phyloP scores from a whole-genome alignment of 2,888 invertebrate genomes.

The Azorinus chamasolen region DNA sequence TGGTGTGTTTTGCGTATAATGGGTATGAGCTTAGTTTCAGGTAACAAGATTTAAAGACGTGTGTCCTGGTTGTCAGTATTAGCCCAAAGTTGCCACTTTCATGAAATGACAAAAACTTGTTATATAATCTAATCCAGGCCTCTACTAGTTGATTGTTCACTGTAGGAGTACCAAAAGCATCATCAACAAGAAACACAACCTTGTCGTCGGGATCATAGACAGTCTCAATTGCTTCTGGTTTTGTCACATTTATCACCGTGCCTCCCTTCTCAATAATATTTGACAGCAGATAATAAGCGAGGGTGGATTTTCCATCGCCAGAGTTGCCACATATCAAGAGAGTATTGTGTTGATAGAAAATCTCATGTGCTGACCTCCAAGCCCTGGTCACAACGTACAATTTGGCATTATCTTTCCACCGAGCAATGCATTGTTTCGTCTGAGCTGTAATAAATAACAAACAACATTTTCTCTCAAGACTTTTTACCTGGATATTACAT shows the following conservation, averaged over 20 bases:
- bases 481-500: too few species aligned
- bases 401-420: constrained; percentile 16
- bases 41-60: constrained; percentile 16
- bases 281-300: constrained; percentile 33
- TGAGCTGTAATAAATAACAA: constrained; percentile 40
- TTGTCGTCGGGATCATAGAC: constrained; percentile 25
- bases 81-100: constrained; percentile 36
- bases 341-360: constrained; percentile 1
- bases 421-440: constrained; percentile 31
- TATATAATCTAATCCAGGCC: constrained; percentile 40
- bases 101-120: constrained; percentile 32
- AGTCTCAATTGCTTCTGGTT: constrained; percentile 43
- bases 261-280: constrained; percentile 19
- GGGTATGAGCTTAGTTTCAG: not conserved
- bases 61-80: constrained; percentile 48
- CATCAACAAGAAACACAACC: constrained; percentile 52
- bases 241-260: constrained; percentile 24
- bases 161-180: constrained; percentile 60
- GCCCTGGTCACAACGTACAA: constrained; percentile 41
- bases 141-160: constrained; percentile 38
- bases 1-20: constrained; percentile 6
- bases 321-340: constrained; percentile 45
- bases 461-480: too few species aligned
- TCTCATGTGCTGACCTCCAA: constrained; percentile 7
- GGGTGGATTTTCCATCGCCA: constrained; percentile 56